A percentile compares a stretch with the other conserved stretches of the same genome.
phyloP scores from a whole-genome alignment of 1,140 invertebrate genomes.

The Pseudomyrmex pallidus region DNA sequence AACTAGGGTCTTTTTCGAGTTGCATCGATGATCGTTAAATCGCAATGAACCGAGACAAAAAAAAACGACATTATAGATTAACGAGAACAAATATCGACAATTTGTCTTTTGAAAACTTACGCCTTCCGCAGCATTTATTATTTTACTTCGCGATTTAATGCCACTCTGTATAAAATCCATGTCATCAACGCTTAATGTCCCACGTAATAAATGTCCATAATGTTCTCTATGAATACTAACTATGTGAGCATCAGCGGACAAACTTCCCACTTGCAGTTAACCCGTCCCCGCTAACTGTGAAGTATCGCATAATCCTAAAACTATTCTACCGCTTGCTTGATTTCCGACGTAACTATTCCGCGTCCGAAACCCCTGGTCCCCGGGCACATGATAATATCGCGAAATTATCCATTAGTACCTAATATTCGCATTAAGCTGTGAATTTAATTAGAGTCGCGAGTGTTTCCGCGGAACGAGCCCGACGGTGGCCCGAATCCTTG shows the following conservation, averaged over 20 bases:
- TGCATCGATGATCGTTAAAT: no score
- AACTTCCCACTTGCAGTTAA: slow-evolving; percentile 30
- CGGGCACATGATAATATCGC: slow-evolving; percentile 14
- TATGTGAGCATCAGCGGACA: not conserved
- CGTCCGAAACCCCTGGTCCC: not conserved
- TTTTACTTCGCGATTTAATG: not conserved
- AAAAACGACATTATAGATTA: no score
- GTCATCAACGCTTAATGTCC: no score
- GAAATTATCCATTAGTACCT: slow-evolving; percentile 36
- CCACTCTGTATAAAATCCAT: not conserved
- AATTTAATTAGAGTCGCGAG: slow-evolving; percentile 40
- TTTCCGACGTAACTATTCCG: slow-evolving; percentile 16
- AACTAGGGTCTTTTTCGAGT: no score
- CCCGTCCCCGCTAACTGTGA: not conserved
- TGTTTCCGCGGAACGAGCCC: not conserved
- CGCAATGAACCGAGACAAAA: no score
- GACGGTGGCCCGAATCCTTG: slow-evolving; percentile 4
- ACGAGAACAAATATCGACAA: not conserved
- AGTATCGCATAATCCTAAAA: slow-evolving; percentile 13
- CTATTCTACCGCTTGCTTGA: slow-evolving; percentile 1
- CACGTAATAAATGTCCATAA: no score
- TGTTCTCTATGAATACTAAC: not conserved
- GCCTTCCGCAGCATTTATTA: not conserved
- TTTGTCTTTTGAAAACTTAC: not conserved
- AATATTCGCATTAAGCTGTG: slow-evolving; percentile 26